Percentiles rank a stretch among this genome's conserved stretches.
Conservation (phyloP, 2,888 invertebrate genomes). For the Dermolepida albohirtum region DNA sequence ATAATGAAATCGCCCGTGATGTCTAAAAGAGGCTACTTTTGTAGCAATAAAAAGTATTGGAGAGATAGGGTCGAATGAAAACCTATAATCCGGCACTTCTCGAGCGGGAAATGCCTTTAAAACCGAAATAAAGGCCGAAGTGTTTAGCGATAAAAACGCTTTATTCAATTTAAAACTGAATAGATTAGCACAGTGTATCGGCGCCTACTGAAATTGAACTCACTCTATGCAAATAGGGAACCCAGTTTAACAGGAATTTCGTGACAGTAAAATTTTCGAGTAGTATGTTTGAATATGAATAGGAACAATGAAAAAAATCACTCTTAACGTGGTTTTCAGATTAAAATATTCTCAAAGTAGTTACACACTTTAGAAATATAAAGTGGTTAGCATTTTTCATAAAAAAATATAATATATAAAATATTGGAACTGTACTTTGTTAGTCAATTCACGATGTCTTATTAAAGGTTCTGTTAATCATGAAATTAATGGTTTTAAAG, state of each 20-base stretch:
- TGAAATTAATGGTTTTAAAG: no score
- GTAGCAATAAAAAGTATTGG: slow-evolving; percentile 36
- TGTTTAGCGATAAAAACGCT: slow-evolving; percentile 41
- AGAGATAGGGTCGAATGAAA: slow-evolving; percentile 30
- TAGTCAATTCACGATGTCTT: no score
- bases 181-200: slow-evolving; percentile 40
- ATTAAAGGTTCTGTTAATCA: no score
- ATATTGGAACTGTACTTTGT: no score
- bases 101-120: slow-evolving; percentile 36
- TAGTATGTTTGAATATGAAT: not conserved
- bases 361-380: no score
- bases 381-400: no score
- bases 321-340: no score
- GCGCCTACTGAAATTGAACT: slow-evolving; percentile 42
- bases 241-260: slow-evolving; percentile 58
- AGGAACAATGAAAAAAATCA: not conserved
- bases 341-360: no score
- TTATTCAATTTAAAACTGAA: slow-evolving; percentile 42
- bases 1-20: slow-evolving; percentile 38
- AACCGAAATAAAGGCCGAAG: slow-evolving; percentile 40
- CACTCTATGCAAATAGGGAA: slow-evolving; percentile 51
- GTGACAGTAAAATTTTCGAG: slow-evolving; percentile 9
- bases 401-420: no score
- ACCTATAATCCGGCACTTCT: slow-evolving; percentile 37
- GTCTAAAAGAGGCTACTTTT: slow-evolving; percentile 35